Conservation (phyloP, 2,113 vertebrate genomes). For the Xiphophorus hellerii region DNA sequence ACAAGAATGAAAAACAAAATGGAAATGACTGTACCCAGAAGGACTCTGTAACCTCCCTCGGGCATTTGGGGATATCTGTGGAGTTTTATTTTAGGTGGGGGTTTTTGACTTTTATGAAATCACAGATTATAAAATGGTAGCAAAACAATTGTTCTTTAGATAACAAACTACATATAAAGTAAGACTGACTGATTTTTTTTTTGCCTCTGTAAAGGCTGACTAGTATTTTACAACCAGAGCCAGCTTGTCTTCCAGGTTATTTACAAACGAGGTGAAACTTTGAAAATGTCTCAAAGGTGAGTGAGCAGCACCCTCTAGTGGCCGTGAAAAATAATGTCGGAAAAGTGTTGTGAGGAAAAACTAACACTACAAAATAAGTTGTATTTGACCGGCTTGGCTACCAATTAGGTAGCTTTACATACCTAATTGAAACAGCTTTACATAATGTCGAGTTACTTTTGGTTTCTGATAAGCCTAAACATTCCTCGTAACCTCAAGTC, state of each 20-base stretch:
- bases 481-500: not conserved
- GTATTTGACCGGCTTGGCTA: not conserved
- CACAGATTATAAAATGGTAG: not conserved
- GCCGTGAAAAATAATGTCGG: accelerated
- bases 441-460: not conserved
- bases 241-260: no score
- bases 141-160: not conserved
- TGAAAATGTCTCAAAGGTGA: not conserved
- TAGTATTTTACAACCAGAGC: not conserved
- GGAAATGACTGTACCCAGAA: not conserved
- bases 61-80: not conserved
- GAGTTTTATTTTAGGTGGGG: not conserved
- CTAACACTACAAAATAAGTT: not conserved
- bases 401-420: no score
- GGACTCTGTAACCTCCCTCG: not conserved
- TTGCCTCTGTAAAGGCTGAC: not conserved
- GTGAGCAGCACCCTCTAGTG: constrained; percentile 39
- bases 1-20: not conserved
- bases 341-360: not conserved
- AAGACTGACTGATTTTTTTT: not conserved
- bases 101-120: not conserved
- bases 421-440: not conserved
- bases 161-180: not conserved
- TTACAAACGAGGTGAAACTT: no score
- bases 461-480: not conserved